phyloP scores from a whole-genome alignment of 1,140 invertebrate species.

The Caenorhabditis elegans region DNA sequence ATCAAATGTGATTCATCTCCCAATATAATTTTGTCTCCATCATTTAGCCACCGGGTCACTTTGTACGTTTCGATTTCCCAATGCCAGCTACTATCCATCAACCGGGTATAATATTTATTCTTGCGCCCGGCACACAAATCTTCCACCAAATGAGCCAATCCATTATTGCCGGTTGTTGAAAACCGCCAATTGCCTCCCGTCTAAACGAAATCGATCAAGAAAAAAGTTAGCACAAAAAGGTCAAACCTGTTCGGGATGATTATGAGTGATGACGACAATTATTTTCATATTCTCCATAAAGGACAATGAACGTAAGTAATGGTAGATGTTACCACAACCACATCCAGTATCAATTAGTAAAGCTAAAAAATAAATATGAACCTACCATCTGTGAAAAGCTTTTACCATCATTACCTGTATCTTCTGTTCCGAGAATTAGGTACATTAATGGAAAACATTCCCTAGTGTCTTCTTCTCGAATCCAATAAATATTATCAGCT shows the following conservation, averaged over 20 bases:
- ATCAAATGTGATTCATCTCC: conserved; percentile 37
- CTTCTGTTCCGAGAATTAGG: conserved; percentile 20
- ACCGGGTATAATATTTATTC: conserved; percentile 50
- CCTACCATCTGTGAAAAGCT: neutral
- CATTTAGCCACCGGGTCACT: conserved; percentile 50
- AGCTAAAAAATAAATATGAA: conserved; percentile 29
- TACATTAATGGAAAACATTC: conserved; percentile 36
- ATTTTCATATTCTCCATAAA: conserved; percentile 40
- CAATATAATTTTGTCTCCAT: conserved; percentile 47
- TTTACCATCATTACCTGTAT: too few species aligned
- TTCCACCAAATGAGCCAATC: conserved; percentile 48
- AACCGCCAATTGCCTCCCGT: conserved; percentile 51
- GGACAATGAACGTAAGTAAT: conserved; percentile 24
- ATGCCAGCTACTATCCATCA: conserved; percentile 49
- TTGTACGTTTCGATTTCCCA: conserved; percentile 54
- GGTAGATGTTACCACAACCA: conserved; percentile 49
- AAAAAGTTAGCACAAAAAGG: neutral
- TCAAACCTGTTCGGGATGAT: conserved; percentile 50
- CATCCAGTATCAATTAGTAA: conserved; percentile 51
- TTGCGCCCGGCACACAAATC: conserved; percentile 43
- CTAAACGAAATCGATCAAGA: conserved; percentile 38
- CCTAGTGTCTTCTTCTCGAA: conserved; percentile 34
- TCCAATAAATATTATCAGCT: conserved; percentile 31
- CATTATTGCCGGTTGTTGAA: conserved; percentile 48
- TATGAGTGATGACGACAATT: conserved; percentile 52